Evolutionary conservation across 1,140 invertebrate species (phyloP).

Genomic region (Panagrolaimus sp.): DNA sequence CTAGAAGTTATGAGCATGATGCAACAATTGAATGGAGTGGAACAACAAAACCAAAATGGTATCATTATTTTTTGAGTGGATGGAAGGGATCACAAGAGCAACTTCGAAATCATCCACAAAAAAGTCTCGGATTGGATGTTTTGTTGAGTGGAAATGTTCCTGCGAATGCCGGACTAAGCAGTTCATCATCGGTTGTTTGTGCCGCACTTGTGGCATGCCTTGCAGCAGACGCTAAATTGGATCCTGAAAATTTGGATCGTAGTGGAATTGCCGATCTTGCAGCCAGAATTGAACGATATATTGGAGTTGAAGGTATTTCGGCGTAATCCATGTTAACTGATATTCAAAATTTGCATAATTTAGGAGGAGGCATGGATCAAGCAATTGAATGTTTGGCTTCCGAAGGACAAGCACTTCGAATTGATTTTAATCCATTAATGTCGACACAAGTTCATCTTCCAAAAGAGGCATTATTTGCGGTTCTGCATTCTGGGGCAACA

Average conservation of each 20-base stretch:
- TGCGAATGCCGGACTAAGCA: conserved; percentile 83
- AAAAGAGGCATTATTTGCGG: conserved; percentile 76
- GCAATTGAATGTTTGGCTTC: conserved; percentile 89
- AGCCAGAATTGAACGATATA: conserved; percentile 79
- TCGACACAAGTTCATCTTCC: conserved; percentile 75
- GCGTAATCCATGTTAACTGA: too few species aligned
- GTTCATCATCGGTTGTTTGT: conserved; percentile 91
- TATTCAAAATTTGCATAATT: too few species aligned
- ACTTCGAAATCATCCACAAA: conserved; percentile 46
- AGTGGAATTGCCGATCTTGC: conserved; percentile 70
- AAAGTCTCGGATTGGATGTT: conserved; percentile 67
- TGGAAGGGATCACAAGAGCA: conserved; percentile 74
- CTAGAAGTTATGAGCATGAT: conserved; percentile 15
- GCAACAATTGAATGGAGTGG: conserved; percentile 30
- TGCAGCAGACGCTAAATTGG: conserved; percentile 65
- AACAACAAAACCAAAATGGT: conserved; percentile 70
- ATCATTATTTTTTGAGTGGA: conserved; percentile 90
- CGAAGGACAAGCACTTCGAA: conserved; percentile 70
- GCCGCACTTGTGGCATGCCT: conserved; percentile 77
- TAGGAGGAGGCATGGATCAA: conserved; percentile 92
- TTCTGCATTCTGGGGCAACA: conserved; percentile 81
- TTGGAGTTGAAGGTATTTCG: conserved; percentile 73
- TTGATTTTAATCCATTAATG: conserved; percentile 84
- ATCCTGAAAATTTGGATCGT: neutral
- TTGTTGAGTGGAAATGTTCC: conserved; percentile 80